Evolutionary conservation across 2,797 vertebrate species (phyloP).

Genomic region (Ptychadena robeensis): DNA sequence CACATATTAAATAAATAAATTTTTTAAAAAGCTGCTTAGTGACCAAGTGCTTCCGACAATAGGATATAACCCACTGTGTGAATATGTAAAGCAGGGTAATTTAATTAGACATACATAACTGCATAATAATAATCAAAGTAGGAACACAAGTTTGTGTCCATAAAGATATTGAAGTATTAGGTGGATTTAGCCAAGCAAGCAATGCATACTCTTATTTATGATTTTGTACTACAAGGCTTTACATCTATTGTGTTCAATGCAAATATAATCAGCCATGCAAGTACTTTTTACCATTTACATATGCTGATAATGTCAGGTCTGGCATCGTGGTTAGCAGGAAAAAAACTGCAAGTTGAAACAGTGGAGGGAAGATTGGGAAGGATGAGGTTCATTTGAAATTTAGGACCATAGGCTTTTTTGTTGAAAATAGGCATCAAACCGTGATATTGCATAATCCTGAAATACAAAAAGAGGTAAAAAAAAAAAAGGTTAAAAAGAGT

Average conservation of each 20-base stretch:
- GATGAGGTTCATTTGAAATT: not conserved
- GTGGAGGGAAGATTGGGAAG: not conserved
- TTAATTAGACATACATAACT: too few species aligned
- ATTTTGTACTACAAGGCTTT: not conserved
- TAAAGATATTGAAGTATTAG: too few species aligned
- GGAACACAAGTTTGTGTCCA: too few species aligned
- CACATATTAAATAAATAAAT: too few species aligned
- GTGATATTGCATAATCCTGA: conserved; percentile 89
- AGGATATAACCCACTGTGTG: too few species aligned
- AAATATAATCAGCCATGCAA: not conserved
- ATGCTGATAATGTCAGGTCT: not conserved
- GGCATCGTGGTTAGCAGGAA: not conserved
- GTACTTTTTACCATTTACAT: not conserved
- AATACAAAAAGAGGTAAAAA: conserved; percentile 21
- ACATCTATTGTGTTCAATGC: not conserved
- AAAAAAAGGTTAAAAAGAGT: too few species aligned
- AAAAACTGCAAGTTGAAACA: not conserved
- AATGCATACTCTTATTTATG: not conserved
- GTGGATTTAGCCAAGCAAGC: not conserved
- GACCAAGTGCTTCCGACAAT: too few species aligned
- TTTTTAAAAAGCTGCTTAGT: too few species aligned
- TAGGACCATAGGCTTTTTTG: conserved; percentile 76
- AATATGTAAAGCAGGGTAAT: too few species aligned
- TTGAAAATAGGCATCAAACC: conserved; percentile 91
- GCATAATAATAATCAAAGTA: too few species aligned